Evolutionary conservation across 2,113 vertebrate species (phyloP).

Genomic region (Plecotus auritus): DNA sequence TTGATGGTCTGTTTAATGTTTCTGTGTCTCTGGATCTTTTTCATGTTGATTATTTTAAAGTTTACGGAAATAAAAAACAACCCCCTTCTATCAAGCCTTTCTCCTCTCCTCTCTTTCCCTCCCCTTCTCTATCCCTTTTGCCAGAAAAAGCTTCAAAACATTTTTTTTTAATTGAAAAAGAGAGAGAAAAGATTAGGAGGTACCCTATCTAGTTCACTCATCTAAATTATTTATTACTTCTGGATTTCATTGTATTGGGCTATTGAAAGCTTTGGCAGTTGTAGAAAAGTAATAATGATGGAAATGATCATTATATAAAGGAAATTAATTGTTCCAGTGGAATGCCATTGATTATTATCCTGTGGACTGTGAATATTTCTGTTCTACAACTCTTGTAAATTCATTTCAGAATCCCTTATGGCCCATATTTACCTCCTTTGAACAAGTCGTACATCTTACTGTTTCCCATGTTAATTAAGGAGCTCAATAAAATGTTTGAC

Average conservation of each 20-base stretch:
- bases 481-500: not conserved
- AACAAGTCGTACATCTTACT: not conserved
- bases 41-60: not conserved
- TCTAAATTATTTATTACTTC: not conserved
- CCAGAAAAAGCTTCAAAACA: not conserved
- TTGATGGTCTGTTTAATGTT: no score
- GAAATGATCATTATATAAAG: not conserved
- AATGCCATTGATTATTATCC: not conserved
- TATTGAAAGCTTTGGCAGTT: not conserved
- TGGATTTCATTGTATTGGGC: not conserved
- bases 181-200: not conserved
- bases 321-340: not conserved
- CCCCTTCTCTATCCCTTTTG: not conserved
- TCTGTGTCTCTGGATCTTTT: not conserved
- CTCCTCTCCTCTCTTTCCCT: no score
- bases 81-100: fast-evolving
- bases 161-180: not conserved
- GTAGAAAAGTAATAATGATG: not conserved
- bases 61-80: not conserved
- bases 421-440: not conserved
- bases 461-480: not conserved
- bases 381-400: not conserved
- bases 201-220: not conserved
- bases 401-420: not conserved
- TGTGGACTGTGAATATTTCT: not conserved